Evolutionary conservation across 1,140 invertebrate species (phyloP), one percentile per base, ranked within the genome.

Genomic region (Samia ricini): DNA sequence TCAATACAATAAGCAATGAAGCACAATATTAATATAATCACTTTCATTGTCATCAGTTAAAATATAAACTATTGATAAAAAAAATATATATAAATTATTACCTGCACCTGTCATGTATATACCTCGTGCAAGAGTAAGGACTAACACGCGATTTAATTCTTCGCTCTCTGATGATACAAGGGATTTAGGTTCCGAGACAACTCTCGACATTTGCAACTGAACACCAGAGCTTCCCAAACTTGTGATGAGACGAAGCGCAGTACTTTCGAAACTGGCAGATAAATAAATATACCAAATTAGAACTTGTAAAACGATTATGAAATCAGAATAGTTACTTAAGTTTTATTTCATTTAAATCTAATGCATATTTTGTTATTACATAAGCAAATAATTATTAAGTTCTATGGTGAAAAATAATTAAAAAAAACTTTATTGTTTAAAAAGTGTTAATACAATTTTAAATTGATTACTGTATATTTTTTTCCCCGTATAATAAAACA

Each of bases 81-180:
- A 8, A 55, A 22, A 23, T 21, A 6, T 22, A 10, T 5, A 8
- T 29, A 8, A 8, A 8, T 29, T 2, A 2, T 29, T 64, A 91
- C 93, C 93, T 15, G 92, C 91, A 79, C 97, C 96, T 58, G 97
- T 98, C 19, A 99, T 95, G 84, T 98, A 97, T 91, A 99, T 97
- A 0, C 98, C 96, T 63, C 98, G 91, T 0, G 98, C 98, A n/a
- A 99, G 85, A 0, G 97, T 98, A 1, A 99, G 91, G 0, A 99
- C 97, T 0, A 99, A 91, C 0, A 96, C 96, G 67, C 97, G 91
- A 81, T 99, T 99, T 0, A 99, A 88, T 85, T 99, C 98, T 86
- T 99, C 98, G 0, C 97, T 99, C 84, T 99, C 98, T 0, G 95
- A 94, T 0, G 97, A 98, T 0, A 98, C 95, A 2, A 98, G 92